Percentiles rank a stretch among this genome's conserved stretches.
phyloP scores from a whole-genome alignment of 2,888 invertebrate genomes.

The Mythimna albipuncta region DNA sequence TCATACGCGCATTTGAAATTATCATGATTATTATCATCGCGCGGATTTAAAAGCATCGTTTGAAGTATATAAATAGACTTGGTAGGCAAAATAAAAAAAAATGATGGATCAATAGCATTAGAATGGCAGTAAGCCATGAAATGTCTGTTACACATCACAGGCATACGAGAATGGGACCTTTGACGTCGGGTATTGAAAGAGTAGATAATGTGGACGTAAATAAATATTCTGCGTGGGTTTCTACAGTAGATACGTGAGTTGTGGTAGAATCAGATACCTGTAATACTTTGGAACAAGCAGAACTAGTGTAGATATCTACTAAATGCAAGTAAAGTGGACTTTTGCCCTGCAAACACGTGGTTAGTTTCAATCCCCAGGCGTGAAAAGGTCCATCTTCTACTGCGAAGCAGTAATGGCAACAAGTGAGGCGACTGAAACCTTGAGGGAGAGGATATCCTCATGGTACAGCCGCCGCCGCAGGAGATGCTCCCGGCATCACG shows the following conservation, averaged over 20 bases:
- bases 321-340: background rate
- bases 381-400: background rate
- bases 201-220: background rate
- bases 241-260: background rate
- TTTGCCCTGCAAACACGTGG: background rate
- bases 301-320: background rate
- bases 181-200: slow-evolving; percentile 27
- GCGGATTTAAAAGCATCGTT: slow-evolving; percentile 31
- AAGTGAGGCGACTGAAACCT: no score
- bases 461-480: no score
- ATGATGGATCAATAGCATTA: slow-evolving; percentile 15
- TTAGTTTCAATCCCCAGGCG: background rate
- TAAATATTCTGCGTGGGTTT: slow-evolving; percentile 14
- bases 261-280: background rate
- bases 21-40: background rate
- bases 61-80: slow-evolving; percentile 39
- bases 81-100: slow-evolving; percentile 21
- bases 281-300: background rate
- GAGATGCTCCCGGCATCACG: no score
- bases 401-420: no score
- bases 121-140: slow-evolving; percentile 46
- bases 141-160: slow-evolving; percentile 25
- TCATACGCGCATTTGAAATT: slow-evolving; percentile 22
- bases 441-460: no score
- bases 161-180: slow-evolving; percentile 17